Evolutionary conservation across 2,888 invertebrate species (phyloP).

Genomic region (Oegoconia quadripuncta): DNA sequence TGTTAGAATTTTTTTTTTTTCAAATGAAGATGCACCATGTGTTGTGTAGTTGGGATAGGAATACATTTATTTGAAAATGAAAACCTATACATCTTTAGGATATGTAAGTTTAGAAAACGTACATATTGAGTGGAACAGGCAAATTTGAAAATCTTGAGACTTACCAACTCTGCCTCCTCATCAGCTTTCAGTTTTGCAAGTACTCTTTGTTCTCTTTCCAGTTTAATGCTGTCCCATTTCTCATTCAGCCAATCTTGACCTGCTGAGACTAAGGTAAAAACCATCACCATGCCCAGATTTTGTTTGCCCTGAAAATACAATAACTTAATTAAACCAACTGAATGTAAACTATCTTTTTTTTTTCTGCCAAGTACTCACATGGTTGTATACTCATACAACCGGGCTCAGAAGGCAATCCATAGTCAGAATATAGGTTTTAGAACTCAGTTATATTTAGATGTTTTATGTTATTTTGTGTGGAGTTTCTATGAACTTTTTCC

Average conservation of each 20-base stretch:
- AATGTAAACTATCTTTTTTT: not conserved
- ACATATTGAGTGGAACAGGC: too few species aligned
- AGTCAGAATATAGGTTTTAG: too few species aligned
- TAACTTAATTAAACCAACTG: constrained; percentile 7
- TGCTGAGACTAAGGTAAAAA: constrained; percentile 95
- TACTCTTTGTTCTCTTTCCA: constrained; percentile 83
- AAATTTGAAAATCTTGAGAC: not conserved
- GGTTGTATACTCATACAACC: too few species aligned
- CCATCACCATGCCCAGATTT: constrained; percentile 98
- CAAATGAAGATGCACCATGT: not conserved
- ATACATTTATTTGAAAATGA: not conserved
- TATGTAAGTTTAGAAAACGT: too few species aligned
- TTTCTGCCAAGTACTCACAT: too few species aligned
- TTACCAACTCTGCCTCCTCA: constrained; percentile 93
- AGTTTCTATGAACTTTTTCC: too few species aligned
- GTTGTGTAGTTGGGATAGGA: not conserved
- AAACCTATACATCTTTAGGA: not conserved
- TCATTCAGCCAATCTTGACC: constrained; percentile 96
- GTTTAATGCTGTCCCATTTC: constrained; percentile 88
- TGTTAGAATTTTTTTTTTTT: not conserved
- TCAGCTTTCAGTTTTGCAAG: constrained; percentile 83
- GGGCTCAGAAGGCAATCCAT: too few species aligned
- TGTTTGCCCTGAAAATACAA: constrained; percentile 83
- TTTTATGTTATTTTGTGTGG: too few species aligned
- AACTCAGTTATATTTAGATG: too few species aligned